phyloP scores from a whole-genome alignment of 2,888 invertebrate genomes.

The Himalopsyche kuldschensis region DNA sequence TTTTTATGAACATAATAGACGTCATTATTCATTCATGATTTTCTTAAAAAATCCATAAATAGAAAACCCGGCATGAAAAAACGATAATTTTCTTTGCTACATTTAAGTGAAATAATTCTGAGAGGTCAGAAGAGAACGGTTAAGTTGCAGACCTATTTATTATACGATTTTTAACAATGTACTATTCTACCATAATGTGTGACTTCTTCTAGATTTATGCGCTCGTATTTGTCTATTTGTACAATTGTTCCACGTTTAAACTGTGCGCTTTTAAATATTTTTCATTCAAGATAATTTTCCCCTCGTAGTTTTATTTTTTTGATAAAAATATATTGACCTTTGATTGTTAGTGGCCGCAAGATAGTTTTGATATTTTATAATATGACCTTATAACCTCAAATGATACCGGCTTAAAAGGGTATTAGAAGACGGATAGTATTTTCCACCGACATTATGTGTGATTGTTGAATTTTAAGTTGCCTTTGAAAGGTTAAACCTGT shows the following conservation, averaged over 20 bases:
- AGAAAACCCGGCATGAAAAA: neutral
- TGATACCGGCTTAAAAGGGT: neutral
- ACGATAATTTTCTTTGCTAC: neutral
- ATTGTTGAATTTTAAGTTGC: neutral
- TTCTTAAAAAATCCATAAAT: neutral
- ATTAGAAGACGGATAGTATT: neutral
- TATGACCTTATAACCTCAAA: neutral
- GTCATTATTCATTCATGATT: neutral
- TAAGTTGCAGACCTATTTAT: neutral
- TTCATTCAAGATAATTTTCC: neutral
- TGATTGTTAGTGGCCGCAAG: neutral
- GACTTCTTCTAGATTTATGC: neutral
- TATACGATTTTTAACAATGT: too few relatives aligned
- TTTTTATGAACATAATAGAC: neutral
- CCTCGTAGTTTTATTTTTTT: neutral
- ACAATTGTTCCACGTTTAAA: neutral
- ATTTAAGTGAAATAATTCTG: neutral
- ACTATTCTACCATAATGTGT: too few relatives aligned
- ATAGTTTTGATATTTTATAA: neutral
- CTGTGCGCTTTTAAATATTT: neutral
- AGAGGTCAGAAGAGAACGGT: neutral
- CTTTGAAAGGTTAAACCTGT: neutral
- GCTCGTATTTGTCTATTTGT: neutral
- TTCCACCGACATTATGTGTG: neutral
- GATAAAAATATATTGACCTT: neutral